Percentiles rank a stretch among this genome's conserved stretches.
These are phyloP conservation scores for Caranx melampygus DNA, from an alignment of 2,113 vertebrate species.

Conservation along the genomic window DNA sequence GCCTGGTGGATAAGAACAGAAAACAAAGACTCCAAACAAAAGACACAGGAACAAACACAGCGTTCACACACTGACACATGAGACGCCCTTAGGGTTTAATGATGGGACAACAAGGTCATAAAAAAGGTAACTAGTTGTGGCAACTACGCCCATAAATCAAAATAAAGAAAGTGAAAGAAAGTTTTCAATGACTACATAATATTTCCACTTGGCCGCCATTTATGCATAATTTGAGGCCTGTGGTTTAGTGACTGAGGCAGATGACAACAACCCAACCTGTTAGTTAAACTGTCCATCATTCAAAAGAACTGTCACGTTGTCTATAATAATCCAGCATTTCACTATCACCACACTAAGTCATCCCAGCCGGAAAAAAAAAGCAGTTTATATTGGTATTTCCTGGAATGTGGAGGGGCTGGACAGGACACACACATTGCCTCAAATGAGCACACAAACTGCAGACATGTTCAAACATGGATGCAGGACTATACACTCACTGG, in stretches of 20 bases:
- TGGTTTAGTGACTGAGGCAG: background rate
- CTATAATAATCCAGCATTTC: conserved; percentile 34
- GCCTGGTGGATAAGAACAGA: conserved; percentile 35
- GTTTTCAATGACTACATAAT: background rate
- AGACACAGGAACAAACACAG: conserved; percentile 67
- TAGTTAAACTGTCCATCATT: conserved; percentile 19
- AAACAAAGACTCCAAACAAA: conserved; percentile 74
- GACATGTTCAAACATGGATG: conserved; percentile 67
- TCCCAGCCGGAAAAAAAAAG: conserved; percentile 31
- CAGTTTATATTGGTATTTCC: conserved; percentile 78
- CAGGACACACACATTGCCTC: conserved; percentile 60
- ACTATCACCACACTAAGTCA: conserved; percentile 52
- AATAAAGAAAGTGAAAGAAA: background rate
- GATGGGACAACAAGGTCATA: conserved; percentile 46
- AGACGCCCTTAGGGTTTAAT: conserved; percentile 44
- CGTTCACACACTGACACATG: conserved; percentile 61
- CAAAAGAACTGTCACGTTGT: conserved; percentile 9
- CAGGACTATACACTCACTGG: conserved; percentile 27
- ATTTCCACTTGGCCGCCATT: background rate
- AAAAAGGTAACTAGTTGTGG: conserved; percentile 5
- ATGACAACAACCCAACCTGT: conserved; percentile 4
- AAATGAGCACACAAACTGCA: conserved; percentile 62
- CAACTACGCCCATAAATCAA: background rate
- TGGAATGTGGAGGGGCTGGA: conserved; percentile 75
- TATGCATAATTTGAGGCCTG: conserved; percentile 7